Evolutionary conservation across 2,797 vertebrate species (phyloP).

Genomic region (Schizopygopsis pylzovi): DNA sequence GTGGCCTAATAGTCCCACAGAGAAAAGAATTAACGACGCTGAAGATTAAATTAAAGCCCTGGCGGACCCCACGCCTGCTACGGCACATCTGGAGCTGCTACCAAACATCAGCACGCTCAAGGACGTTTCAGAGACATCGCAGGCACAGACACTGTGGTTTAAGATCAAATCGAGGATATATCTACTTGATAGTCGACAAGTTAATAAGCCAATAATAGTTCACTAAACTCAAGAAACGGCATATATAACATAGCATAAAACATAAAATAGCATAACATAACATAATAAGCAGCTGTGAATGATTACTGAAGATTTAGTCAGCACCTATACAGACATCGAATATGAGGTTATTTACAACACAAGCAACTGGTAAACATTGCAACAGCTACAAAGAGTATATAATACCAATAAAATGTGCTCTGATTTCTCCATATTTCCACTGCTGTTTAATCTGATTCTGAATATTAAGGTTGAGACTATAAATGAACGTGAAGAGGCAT

Average conservation of each 20-base stretch:
- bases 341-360: neutral
- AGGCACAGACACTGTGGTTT: neutral
- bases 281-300: neutral
- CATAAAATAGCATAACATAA: neutral
- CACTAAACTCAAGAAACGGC: neutral
- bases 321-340: neutral
- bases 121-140: conserved; percentile 38
- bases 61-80: conserved; percentile 38
- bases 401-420: neutral
- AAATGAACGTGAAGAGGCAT: conserved; percentile 45
- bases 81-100: conserved; percentile 57
- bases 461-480: conserved; percentile 18
- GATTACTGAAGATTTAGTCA: neutral
- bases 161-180: neutral
- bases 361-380: neutral
- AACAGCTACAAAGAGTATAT: neutral
- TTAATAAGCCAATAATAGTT: neutral
- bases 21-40: conserved; percentile 58
- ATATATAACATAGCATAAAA: neutral
- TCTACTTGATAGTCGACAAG: neutral
- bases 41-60: conserved; percentile 60
- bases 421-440: neutral
- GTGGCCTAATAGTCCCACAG: conserved; percentile 58
- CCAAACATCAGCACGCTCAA: conserved; percentile 56
- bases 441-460: conserved; percentile 3